These are phyloP conservation scores for Zaprionus africanus DNA, from an alignment of 1,140 invertebrate species.

Conservation along the genomic window DNA sequence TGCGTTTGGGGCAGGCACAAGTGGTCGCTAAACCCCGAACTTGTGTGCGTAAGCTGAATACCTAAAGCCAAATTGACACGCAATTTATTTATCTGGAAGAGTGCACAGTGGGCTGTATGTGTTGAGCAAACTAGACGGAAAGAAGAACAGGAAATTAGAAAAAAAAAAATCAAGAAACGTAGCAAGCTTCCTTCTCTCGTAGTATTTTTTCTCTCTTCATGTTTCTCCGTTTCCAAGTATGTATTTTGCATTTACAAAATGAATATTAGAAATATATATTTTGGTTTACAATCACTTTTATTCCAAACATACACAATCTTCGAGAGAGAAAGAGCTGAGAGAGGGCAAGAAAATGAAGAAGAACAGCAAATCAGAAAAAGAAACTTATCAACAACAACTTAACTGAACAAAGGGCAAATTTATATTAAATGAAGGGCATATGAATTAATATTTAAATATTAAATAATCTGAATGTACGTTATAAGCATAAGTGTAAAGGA, in stretches of 20 bases:
- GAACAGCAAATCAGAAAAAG: slow-evolving; percentile 11
- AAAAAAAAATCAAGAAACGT: not conserved
- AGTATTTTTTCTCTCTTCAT: not conserved
- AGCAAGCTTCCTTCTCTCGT: not conserved
- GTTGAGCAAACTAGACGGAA: too few species aligned
- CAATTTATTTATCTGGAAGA: not conserved
- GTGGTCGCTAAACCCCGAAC: slow-evolving; percentile 7
- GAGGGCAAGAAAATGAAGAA: slow-evolving; percentile 10
- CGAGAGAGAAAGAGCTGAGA: not conserved
- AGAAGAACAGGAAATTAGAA: not conserved
- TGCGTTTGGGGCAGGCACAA: slow-evolving; percentile 7
- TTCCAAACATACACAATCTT: slow-evolving; percentile 9
- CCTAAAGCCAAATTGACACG: not conserved
- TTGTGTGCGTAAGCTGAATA: not conserved
- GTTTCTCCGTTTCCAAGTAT: slow-evolving; percentile 17
- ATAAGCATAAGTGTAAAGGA: slow-evolving; percentile 64
- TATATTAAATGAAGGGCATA: slow-evolving; percentile 57
- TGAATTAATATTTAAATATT: slow-evolving; percentile 59
- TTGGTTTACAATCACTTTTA: slow-evolving; percentile 36
- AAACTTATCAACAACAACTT: slow-evolving; percentile 34
- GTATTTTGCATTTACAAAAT: slow-evolving; percentile 43
- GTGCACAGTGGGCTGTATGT: not conserved
- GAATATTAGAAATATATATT: slow-evolving; percentile 9
- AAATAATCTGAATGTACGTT: slow-evolving; percentile 50
- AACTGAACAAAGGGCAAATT: slow-evolving; percentile 61